A percentile compares a stretch with the other conserved stretches of the same genome.
Conservation (phyloP, 2,888 invertebrate species). For the Pachydiplax longipennis region DNA sequence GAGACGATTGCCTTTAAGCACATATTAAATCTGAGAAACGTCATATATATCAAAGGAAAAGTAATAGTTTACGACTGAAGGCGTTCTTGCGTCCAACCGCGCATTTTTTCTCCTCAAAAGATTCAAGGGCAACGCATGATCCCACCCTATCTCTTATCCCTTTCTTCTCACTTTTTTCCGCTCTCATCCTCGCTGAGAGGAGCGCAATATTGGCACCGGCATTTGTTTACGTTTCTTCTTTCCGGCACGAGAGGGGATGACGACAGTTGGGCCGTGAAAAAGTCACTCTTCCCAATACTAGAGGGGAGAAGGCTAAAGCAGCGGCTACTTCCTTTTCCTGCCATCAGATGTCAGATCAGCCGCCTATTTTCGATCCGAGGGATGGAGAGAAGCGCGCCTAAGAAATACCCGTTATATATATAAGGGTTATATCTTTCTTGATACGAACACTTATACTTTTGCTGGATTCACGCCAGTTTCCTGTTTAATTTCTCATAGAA, state of each 20-base stretch:
- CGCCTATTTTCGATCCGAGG: not conserved
- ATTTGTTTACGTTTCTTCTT: constrained; percentile 42
- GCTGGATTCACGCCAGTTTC: no score
- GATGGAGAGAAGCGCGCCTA: not conserved
- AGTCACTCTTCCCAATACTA: not conserved
- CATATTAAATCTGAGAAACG: not conserved
- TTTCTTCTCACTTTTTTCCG: not conserved
- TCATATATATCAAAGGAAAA: not conserved
- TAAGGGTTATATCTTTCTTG: no score
- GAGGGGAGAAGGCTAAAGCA: not conserved
- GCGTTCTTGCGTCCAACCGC: not conserved
- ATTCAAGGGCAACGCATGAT: not conserved
- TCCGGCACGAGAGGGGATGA: not conserved
- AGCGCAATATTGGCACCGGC: constrained; percentile 21
- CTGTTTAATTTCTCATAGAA: no score
- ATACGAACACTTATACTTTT: no score
- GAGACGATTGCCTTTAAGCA: no score
- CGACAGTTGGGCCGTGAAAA: constrained; percentile 38
- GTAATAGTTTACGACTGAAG: not conserved
- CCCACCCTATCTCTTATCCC: not conserved
- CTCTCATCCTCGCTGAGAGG: not conserved
- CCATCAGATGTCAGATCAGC: not conserved
- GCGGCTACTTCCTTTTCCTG: not conserved
- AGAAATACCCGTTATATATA: not conserved
- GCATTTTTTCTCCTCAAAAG: not conserved